Percentiles rank a stretch among this genome's conserved stretches.
Conservation (phyloP, 1,140 invertebrate species). For the Sinella curviseta region DNA sequence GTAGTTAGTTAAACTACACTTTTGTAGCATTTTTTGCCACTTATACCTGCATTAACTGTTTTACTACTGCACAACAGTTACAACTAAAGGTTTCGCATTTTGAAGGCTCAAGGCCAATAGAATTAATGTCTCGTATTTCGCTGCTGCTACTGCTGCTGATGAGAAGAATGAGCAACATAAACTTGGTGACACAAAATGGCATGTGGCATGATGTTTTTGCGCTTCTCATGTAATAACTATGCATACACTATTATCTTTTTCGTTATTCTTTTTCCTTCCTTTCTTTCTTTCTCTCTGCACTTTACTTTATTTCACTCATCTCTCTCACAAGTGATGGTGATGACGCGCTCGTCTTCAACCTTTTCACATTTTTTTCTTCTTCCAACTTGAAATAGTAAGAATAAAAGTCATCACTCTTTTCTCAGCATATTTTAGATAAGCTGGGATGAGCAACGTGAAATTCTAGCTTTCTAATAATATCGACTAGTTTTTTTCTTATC, state of each 20-base stretch:
- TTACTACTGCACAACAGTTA: neutral
- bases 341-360: no score
- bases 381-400: no score
- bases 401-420: no score
- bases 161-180: neutral
- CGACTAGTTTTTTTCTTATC: neutral
- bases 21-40: neutral
- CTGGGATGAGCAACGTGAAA: no score
- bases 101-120: constrained; percentile 8
- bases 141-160: neutral
- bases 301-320: no score
- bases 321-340: neutral
- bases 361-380: no score
- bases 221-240: no score
- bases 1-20: no score
- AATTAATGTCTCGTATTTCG: constrained; percentile 2
- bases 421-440: no score
- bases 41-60: neutral
- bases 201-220: neutral
- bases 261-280: neutral
- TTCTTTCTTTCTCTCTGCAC: neutral
- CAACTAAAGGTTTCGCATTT: neutral
- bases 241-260: no score
- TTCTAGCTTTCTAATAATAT: neutral
- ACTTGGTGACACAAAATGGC: neutral